Evolutionary conservation across 2,113 vertebrate genomes (phyloP), one percentile per base, ranked within the genome.

Genomic region (Rattus rattus): DNA sequence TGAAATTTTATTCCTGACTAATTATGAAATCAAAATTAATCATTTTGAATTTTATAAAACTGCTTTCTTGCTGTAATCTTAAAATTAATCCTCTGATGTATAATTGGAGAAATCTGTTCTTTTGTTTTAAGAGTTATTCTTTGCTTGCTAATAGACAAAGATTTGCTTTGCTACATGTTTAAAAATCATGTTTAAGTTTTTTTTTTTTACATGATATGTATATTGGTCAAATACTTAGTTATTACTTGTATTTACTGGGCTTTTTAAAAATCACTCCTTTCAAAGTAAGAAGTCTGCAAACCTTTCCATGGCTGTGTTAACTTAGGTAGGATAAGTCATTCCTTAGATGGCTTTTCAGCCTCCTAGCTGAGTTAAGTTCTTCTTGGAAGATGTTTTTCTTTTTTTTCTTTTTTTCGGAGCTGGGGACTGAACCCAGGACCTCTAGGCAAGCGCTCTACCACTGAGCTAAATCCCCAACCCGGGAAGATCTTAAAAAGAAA

Each of bases 51-150:
- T 95, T 98, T 98, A 85, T 39, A 89, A 95, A 98, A 98, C 91
- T 96, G 98, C 98, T 99, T 99, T 99, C 99, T 99, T 99, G 99
- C 99, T 99, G 99, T 99, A 99, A 99, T 99, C 99, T 99, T 99
- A 99, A 98, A 98, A 99, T 99, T 99, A 99, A 99, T 99, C 99
- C 99, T 99, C 99, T 98, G 96, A 98, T 97, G 92, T 97, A 95
- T 98, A 98, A 98, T 98, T 98, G 94, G 95, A 97, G 94, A 98
- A 97, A 97, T 98, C 97, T 96, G 96, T 97, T 98, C 93, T 96
- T 97, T 98, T 96, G 67, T 94, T 98, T 84, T 91, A 94, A 77
- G 88, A 54, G 70, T 92, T 95, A 86, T 97, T 79, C 69, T 98
- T 98, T 98, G 97, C 98, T 98, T 97, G 89, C 92, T 96, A 94